Conservation (phyloP, 2,888 invertebrate species). For the Octonoba sinensis region DNA sequence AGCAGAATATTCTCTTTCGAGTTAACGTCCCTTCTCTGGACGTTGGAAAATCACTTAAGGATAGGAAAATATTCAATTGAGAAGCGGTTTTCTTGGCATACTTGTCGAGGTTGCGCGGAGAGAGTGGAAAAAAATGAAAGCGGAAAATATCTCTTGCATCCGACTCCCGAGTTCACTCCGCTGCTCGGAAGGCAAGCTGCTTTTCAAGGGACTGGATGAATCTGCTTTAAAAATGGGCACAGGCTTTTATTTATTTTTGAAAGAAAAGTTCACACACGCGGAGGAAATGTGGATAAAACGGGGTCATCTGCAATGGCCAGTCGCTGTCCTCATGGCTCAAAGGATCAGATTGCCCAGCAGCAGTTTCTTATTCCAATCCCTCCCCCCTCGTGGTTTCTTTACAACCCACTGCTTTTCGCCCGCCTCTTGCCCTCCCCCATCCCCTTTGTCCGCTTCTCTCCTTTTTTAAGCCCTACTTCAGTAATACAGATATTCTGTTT, state of each 20-base stretch:
- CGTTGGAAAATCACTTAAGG: too few relatives aligned
- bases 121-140: too few relatives aligned
- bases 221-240: slow-evolving; percentile 46
- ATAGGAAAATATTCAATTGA: too few relatives aligned
- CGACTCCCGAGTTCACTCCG: too few relatives aligned
- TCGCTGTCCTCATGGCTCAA: slow-evolving; percentile 56
- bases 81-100: too few relatives aligned
- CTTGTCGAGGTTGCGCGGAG: too few relatives aligned
- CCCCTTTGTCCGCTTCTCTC: slow-evolving; percentile 31
- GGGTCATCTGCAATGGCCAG: slow-evolving; percentile 59
- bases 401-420: slow-evolving; percentile 31
- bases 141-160: too few relatives aligned
- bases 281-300: slow-evolving; percentile 53
- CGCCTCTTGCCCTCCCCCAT: slow-evolving; percentile 10
- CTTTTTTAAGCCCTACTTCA: slow-evolving; percentile 47
- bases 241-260: slow-evolving; percentile 38
- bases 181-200: neutral
- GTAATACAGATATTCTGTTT: slow-evolving; percentile 60
- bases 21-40: too few relatives aligned
- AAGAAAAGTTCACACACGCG: slow-evolving; percentile 55
- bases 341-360: slow-evolving; percentile 47
- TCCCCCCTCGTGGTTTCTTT: slow-evolving; percentile 41
- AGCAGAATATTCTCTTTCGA: too few relatives aligned
- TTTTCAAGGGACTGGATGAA: slow-evolving; percentile 24
- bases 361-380: slow-evolving; percentile 50